Base-by-base conservation (phyloP, 2,888 invertebrate species). In the Nomada fabriciana region DNA sequence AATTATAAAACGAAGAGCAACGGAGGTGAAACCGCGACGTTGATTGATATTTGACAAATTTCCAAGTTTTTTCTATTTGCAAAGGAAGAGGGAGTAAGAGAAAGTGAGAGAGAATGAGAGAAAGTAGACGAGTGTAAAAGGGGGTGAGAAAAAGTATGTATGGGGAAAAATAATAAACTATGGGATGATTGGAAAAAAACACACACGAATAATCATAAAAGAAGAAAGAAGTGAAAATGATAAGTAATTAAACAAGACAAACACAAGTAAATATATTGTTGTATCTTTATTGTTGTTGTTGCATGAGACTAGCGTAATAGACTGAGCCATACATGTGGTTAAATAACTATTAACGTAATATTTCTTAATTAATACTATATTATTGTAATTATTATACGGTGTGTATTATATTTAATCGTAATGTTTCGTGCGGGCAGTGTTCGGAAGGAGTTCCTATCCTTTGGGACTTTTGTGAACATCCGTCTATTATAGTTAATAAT, bases 241-340 rank as follows among this genome's bases (percentile, higher is more conserved):
- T 76, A 82, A 83, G 53, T 57, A 76, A 76, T 73, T 70, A 82
- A 85, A 86, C 70, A 63, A 73, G 82, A 86, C 82, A 83, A 86
- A 87, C 88, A 89, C 88, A 89, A 92, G 90, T 90, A 91, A 92
- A 93, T 90, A 92, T 91, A 92, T 91, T 91, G 92, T 92, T 92
- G 91, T 92, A 91, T 91, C 91, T 92, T 91, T 91, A 90, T 91
- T 92, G 91, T 93, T 93, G 91, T 92, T 92, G 90, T 92, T 92
- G 92, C 92, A 93, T 93, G 92, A 91, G 91, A 92, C 90, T 92
- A 93, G 93, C 90, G 86, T 92, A 92, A 93, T 93, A 93, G 92
- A 93, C 92, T 92, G 92, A 93, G 90, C 92, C 91, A 91, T 91
- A 90, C 83, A 84, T 74, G 83, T 93, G 92, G 90, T 93, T 91